phyloP scores from a whole-genome alignment of 2,113 vertebrate genomes.

The Salvelinus namaycush region DNA sequence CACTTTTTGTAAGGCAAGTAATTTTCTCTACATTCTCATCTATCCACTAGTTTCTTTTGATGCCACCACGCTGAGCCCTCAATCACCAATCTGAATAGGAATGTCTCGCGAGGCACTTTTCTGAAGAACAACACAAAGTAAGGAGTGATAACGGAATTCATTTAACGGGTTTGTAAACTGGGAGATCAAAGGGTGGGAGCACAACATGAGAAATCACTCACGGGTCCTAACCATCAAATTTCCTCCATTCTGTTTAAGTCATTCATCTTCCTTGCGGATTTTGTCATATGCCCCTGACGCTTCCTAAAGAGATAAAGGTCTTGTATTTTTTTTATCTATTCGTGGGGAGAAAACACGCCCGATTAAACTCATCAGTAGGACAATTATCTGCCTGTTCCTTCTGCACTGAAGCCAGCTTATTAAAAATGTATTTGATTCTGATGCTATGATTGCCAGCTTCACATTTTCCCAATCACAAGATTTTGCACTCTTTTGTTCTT shows the following conservation, averaged over 20 bases:
- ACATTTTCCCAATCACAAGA: not conserved
- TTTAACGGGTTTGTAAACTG: constrained; percentile 40
- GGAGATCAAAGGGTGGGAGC: constrained; percentile 31
- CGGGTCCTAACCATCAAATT: constrained; percentile 47
- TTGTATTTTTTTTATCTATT: constrained; percentile 30
- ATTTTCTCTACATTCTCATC: not conserved
- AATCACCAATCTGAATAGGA: not conserved
- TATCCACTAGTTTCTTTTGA: not conserved
- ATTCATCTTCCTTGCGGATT: constrained; percentile 41
- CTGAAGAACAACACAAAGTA: not conserved
- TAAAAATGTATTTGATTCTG: constrained; percentile 40
- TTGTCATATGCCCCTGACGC: constrained; percentile 11
- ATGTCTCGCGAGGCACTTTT: not conserved
- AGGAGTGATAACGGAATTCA: constrained; percentile 2
- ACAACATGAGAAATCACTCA: constrained; percentile 50
- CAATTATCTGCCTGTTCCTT: constrained; percentile 38
- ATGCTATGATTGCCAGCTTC: not conserved
- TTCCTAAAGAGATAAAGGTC: constrained; percentile 40
- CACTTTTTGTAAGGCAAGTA: not conserved
- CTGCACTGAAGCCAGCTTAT: constrained; percentile 17
- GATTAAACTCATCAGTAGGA: constrained; percentile 42
- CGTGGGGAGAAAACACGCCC: constrained; percentile 14
- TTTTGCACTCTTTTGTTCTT: not conserved
- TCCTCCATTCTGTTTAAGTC: constrained; percentile 31
- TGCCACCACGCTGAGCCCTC: not conserved